Percentiles rank a stretch among this genome's conserved stretches.
Evolutionary conservation across 2,888 invertebrate genomes (phyloP).

Genomic region (Smittia aterrima): DNA sequence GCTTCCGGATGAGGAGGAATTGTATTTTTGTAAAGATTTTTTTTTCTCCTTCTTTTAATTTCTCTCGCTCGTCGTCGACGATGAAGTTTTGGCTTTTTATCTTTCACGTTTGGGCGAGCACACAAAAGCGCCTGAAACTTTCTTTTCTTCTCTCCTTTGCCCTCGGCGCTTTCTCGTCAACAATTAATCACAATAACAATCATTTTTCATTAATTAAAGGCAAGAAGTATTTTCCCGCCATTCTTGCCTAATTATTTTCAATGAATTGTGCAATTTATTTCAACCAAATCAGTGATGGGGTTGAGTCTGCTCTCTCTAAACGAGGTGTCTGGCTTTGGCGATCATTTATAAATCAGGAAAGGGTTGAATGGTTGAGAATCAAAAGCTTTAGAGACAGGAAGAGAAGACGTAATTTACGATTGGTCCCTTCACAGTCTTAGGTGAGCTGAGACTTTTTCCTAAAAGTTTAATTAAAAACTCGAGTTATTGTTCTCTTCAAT

Average conservation of each 20-base stretch:
- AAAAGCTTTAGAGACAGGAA: not conserved
- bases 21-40: too few species aligned
- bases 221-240: not conserved
- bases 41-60: not conserved
- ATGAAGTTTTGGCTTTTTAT: not conserved
- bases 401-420: not conserved
- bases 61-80: not conserved
- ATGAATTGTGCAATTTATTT: constrained; percentile 38
- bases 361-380: not conserved
- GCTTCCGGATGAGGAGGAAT: too few species aligned
- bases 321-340: not conserved
- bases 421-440: not conserved
- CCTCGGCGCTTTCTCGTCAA: not conserved
- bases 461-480: not conserved
- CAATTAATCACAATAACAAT: constrained; percentile 35
- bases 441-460: not conserved
- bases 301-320: not conserved
- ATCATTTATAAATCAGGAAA: too few species aligned
- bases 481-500: not conserved
- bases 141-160: not conserved
- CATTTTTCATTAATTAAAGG: constrained; percentile 37
- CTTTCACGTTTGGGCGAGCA: constrained; percentile 5
- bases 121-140: not conserved
- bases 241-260: constrained; percentile 36
- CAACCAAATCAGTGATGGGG: not conserved